Conservation (phyloP, 2,797 vertebrate species). For the Macroramphosus scolopax region DNA sequence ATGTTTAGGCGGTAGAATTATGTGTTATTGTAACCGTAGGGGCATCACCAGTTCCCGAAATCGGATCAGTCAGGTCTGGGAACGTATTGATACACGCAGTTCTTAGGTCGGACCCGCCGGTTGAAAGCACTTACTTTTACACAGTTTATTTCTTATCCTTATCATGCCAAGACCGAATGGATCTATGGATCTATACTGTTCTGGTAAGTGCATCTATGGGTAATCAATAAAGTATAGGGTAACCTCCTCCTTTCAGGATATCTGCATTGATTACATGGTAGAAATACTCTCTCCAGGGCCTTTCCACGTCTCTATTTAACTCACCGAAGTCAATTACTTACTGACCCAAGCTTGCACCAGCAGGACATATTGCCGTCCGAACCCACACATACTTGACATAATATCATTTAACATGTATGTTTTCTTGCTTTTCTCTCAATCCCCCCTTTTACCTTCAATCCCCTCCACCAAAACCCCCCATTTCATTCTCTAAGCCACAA, state of each 20-base stretch:
- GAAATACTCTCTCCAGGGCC: constrained; percentile 7
- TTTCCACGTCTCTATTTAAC: constrained; percentile 20
- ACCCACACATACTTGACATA: constrained; percentile 29
- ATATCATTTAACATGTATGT: constrained; percentile 14
- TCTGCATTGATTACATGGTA: constrained; percentile 28
- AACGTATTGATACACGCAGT: no score
- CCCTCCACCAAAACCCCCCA: no score
- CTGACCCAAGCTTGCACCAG: no score
- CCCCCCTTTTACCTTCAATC: neutral
- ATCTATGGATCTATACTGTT: constrained; percentile 55
- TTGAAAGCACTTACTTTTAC: no score
- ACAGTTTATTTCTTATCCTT: constrained; percentile 9
- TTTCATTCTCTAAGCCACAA: constrained; percentile 64
- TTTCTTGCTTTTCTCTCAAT: constrained; percentile 28
- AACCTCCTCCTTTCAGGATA: constrained; percentile 26
- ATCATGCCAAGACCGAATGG: constrained; percentile 20
- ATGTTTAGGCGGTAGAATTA: constrained; percentile 34
- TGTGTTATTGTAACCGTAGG: constrained; percentile 26
- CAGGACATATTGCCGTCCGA: no score
- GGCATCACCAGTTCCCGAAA: constrained; percentile 33
- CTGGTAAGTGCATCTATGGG: constrained; percentile 60
- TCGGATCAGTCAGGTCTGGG: constrained; percentile 23
- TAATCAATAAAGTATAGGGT: constrained; percentile 58
- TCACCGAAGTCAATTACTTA: constrained; percentile 19
- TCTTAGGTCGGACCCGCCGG: no score